Conservation (phyloP, 2,888 invertebrate species). For the Eupsilia transversa region DNA sequence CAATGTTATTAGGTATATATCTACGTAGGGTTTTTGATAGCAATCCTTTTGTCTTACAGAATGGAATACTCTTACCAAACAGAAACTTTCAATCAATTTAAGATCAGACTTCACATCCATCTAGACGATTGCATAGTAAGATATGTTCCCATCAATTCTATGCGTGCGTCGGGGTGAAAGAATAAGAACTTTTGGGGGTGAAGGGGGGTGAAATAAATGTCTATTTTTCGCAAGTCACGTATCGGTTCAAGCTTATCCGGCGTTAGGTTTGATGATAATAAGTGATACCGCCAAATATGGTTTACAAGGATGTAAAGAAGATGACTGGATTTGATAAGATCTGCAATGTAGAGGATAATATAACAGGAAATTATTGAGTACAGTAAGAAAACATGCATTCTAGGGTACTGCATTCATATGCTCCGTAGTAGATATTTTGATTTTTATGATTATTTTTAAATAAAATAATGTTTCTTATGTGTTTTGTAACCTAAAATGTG, state of each 20-base stretch:
- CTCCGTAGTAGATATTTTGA: no score
- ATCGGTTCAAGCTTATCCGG: slow-evolving; percentile 86
- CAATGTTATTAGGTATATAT: neutral
- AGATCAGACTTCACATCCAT: slow-evolving; percentile 38
- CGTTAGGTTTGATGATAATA: slow-evolving; percentile 89
- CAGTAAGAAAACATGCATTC: neutral
- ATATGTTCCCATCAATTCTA: slow-evolving; percentile 57
- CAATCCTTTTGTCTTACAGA: neutral
- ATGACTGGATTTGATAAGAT: slow-evolving; percentile 69
- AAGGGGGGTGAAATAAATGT: slow-evolving; percentile 79
- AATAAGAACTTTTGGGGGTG: slow-evolving; percentile 74
- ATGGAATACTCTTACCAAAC: slow-evolving; percentile 2
- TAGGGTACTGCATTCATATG: neutral
- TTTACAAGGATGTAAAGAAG: slow-evolving; percentile 62
- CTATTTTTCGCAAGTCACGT: slow-evolving; percentile 90
- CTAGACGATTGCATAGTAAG: slow-evolving; percentile 49
- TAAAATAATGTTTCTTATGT: neutral
- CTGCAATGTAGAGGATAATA: neutral
- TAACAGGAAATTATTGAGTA: neutral
- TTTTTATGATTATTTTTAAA: neutral
- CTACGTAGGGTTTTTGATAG: neutral
- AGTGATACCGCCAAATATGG: slow-evolving; percentile 86
- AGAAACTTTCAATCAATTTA: slow-evolving; percentile 47
- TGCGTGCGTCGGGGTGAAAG: slow-evolving; percentile 71
- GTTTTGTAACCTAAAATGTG: neutral